Conservation (phyloP, 2,113 vertebrate genomes). For the Prolemur simus region DNA sequence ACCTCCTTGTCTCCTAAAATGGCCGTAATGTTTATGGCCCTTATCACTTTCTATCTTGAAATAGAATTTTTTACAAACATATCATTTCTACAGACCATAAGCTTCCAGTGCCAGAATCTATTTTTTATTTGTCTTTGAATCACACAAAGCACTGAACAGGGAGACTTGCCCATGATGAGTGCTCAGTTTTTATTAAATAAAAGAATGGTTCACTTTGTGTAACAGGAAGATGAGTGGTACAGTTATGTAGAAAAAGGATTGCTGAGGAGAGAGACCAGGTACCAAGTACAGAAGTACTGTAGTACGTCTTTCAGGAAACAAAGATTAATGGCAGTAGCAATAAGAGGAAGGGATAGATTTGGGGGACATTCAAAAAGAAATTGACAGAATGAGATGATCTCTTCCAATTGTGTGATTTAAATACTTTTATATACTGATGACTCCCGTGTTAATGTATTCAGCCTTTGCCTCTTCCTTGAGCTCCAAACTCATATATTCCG, state of each 20-base stretch:
- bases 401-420: background rate
- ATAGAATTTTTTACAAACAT: background rate
- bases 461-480: background rate
- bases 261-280: background rate
- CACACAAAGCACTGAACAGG: background rate
- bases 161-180: slow-evolving; percentile 9
- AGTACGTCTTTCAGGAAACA: background rate
- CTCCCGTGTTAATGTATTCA: background rate
- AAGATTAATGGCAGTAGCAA: slow-evolving; percentile 2
- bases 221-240: background rate
- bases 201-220: background rate
- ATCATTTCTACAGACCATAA: background rate
- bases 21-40: background rate
- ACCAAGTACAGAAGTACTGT: background rate
- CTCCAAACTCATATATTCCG: background rate
- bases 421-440: background rate
- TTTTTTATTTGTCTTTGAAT: slow-evolving; percentile 10
- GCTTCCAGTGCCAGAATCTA: background rate
- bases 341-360: background rate
- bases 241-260: background rate
- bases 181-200: slow-evolving; percentile 14
- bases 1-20: background rate
- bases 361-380: background rate
- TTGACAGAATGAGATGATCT: background rate
- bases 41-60: background rate